Percentiles rank a stretch among this genome's conserved stretches.
phyloP scores from a whole-genome alignment of 2,888 invertebrate species.

The Chrysina gloriosa region DNA sequence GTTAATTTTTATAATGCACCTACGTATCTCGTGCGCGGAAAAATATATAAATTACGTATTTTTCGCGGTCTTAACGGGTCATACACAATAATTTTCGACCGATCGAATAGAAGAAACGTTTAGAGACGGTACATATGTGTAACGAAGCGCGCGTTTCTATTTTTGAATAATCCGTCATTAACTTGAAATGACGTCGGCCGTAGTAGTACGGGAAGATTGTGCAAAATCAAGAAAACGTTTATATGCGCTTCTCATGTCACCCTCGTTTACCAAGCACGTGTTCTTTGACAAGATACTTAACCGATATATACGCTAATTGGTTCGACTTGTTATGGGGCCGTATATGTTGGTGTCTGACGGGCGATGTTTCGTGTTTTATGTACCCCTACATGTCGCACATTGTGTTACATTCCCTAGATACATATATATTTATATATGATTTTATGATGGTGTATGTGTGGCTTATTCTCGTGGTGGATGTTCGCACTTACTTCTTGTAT shows the following conservation, averaged over 20 bases:
- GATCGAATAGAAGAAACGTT: conserved; percentile 7
- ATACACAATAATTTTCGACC: background rate
- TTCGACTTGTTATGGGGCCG: background rate
- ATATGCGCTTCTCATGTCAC: conserved; percentile 12
- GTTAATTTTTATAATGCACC: too few species aligned
- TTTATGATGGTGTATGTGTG: conserved; percentile 6
- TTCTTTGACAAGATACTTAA: conserved; percentile 7
- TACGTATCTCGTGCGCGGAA: too few species aligned
- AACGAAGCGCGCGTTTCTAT: conserved; percentile 41
- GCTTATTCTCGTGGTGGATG: conserved; percentile 13
- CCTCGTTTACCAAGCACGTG: conserved; percentile 19
- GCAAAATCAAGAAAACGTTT: conserved; percentile 20
- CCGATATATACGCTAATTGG: conserved; percentile 5
- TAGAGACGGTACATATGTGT: background rate
- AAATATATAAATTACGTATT: background rate
- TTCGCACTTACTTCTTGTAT: conserved; percentile 76
- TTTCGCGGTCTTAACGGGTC: background rate
- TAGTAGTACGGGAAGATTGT: conserved; percentile 21
- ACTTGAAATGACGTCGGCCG: conserved; percentile 32
- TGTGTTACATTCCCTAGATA: background rate
- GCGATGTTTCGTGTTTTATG: conserved; percentile 21
- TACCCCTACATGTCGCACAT: background rate
- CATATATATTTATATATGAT: background rate
- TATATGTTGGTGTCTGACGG: background rate
- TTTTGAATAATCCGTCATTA: conserved; percentile 52